Evolutionary conservation across 2,113 vertebrate genomes (phyloP), one percentile per base, ranked within the genome.

Genomic region (Redunca redunca): DNA sequence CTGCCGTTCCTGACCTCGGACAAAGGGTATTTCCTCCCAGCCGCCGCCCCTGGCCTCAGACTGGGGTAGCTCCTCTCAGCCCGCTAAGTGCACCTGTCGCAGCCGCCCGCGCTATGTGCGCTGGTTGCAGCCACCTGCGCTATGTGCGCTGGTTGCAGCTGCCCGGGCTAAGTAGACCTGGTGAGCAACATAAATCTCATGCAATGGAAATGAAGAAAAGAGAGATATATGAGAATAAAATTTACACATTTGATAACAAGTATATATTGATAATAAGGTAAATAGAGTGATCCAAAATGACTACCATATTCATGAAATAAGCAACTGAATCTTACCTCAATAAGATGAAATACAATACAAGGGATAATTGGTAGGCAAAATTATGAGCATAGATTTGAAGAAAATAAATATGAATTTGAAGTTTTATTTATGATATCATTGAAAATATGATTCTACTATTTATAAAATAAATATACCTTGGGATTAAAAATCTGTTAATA

Each of bases 1-100:
- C 50, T 50, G 3, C 14, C 0, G 0, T 15, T 16, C 52, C 15
- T 52, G 52, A 5, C 5, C 4, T 1, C 52, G 2, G 52, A 52
- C 52, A 40, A 40, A 40, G 40, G 40, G 40, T 40, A 40, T 40
- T 40, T 40, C 46, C 46, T 46, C 46, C 46, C 46, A 46, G 46
- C 46, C 1, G 46, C 46, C 0, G 0, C 52, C 52, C 52, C 15
- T 52, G 52, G 15, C 5, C 4, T 1, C 52, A 52, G 52, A 52
- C 52, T 52, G 15, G 15, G 52, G 52, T 52, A 17, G 52, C 52
- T 52, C 14, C 15, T 52, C 5, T 52, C 46, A 7, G 7, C 46
- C 40, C 4, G 46, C 46, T 7, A 46, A 46, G 46, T 46, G 46
- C 46, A 46, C 46, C 46, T 46, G 46, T 40, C 40, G 46, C 46